Percentiles rank a stretch among this genome's conserved stretches.
These are phyloP conservation scores for Mantis religiosa DNA, from an alignment of 2,888 invertebrate genomes.

Conservation along the genomic window DNA sequence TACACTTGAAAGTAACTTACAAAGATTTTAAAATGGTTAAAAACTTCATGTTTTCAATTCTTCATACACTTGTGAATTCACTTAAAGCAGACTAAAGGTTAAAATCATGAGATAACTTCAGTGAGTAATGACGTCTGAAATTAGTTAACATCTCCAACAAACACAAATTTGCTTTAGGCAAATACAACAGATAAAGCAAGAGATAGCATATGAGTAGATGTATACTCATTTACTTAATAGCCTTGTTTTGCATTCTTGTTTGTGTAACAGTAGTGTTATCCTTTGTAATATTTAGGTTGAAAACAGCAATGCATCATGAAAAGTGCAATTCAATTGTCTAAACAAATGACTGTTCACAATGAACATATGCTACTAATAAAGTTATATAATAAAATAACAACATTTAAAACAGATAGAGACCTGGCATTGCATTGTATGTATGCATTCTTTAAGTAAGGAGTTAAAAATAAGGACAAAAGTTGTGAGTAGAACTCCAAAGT, in stretches of 20 bases:
- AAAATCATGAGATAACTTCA: not conserved
- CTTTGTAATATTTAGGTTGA: no score
- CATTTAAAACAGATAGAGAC: no score
- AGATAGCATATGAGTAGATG: not conserved
- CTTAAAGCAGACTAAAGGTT: not conserved
- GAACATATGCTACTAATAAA: no score
- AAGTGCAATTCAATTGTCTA: no score
- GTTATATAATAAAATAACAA: no score
- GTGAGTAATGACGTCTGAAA: not conserved
- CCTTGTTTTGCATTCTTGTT: not conserved
- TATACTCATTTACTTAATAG: not conserved
- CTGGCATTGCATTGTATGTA: no score
- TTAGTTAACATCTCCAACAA: not conserved
- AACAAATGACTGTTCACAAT: no score
- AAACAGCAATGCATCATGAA: no score
- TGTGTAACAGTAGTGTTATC: no score
- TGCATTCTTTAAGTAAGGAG: no score
- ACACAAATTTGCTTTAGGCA: not conserved
- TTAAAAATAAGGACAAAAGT: no score
- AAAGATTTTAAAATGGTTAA: not conserved
- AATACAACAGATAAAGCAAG: not conserved
- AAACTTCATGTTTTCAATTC: not conserved
- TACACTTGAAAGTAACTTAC: not conserved
- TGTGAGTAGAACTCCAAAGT: no score
- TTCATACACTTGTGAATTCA: constrained; percentile 36